Percentiles rank a stretch among this genome's conserved stretches.
phyloP scores from a whole-genome alignment of 2,113 vertebrate species.

The Alaudala cheleensis region DNA sequence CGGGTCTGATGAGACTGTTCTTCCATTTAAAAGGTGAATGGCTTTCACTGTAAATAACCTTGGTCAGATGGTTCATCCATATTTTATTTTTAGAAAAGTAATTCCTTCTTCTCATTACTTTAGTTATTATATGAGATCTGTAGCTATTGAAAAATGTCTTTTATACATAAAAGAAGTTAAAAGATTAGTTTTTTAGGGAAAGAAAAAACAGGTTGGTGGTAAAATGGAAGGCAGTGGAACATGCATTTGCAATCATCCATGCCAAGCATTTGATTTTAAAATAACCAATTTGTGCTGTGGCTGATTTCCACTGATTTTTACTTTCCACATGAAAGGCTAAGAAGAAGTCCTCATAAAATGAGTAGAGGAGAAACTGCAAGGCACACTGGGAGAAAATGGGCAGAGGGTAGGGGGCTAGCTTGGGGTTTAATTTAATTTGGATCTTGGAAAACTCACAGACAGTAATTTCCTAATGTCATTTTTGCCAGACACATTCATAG shows the following conservation, averaged over 20 bases:
- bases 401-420: not conserved
- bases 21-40: not conserved
- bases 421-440: not conserved
- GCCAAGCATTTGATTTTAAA: slow-evolving; percentile 1
- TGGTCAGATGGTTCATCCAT: not conserved
- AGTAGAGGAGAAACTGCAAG: not conserved
- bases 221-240: not conserved
- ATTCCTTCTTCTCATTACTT: not conserved
- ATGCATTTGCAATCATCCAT: not conserved
- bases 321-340: not conserved
- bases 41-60: not conserved
- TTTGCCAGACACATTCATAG: not conserved
- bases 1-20: not conserved
- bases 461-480: not conserved
- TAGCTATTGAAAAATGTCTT: not conserved
- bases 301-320: not conserved
- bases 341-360: not conserved
- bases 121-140: not conserved
- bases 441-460: too few species aligned
- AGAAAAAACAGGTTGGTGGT: not conserved
- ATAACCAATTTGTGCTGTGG: not conserved
- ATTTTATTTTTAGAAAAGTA: not conserved
- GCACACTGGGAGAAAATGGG: not conserved
- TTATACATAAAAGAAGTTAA: not conserved
- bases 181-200: not conserved